phyloP scores from a whole-genome alignment of 2,888 invertebrate species.

The Seladonia tumulorum region DNA sequence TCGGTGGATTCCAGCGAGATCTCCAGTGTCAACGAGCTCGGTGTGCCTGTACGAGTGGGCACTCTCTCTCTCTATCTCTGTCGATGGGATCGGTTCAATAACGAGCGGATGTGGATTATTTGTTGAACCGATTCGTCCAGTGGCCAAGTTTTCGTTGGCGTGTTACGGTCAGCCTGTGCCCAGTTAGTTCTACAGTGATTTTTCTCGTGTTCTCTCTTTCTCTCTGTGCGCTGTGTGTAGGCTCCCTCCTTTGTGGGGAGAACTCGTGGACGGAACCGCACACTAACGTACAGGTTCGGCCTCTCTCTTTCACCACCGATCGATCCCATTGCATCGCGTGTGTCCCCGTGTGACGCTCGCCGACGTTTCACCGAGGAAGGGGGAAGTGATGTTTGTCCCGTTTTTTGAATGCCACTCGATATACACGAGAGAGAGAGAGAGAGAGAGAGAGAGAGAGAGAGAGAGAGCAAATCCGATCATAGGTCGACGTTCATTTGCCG shows the following conservation, averaged over 20 bases:
- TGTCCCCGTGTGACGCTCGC: neutral
- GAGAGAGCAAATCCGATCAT: neutral
- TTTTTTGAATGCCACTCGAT: constrained; percentile 11
- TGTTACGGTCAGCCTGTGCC: neutral
- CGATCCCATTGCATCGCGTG: constrained; percentile 7
- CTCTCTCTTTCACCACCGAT: constrained; percentile 12
- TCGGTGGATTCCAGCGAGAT: neutral
- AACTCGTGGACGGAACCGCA: neutral
- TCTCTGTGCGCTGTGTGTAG: neutral
- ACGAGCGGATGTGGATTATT: neutral
- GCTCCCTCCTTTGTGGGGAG: constrained; percentile 6
- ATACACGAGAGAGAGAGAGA: neutral
- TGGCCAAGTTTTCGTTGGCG: constrained; percentile 1
- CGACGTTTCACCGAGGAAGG: neutral
- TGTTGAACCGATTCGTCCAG: neutral
- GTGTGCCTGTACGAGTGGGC: neutral
- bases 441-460: no score
- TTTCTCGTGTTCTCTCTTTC: neutral
- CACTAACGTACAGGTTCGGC: constrained; percentile 5
- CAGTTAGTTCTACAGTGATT: neutral
- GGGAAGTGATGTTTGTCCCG: neutral
- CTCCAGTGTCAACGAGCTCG: constrained; percentile 4
- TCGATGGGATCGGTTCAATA: neutral
- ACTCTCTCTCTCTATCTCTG: neutral
- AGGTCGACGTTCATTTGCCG: constrained; percentile 13